Percentiles rank a stretch among this genome's conserved stretches.
Evolutionary conservation across 1,140 invertebrate species (phyloP).

Genomic region (Philaenus spumarius): DNA sequence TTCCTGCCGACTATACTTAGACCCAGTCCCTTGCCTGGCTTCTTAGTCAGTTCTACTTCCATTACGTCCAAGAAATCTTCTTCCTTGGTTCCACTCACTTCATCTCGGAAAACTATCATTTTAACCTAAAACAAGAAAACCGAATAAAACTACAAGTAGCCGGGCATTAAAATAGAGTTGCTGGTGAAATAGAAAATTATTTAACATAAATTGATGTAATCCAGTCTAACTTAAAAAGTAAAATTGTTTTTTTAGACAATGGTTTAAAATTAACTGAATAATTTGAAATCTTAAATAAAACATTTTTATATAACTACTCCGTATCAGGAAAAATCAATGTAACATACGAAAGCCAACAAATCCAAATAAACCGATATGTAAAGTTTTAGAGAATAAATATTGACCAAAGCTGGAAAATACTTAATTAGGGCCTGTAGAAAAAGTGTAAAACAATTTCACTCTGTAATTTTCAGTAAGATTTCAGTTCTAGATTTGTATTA

Average conservation of each 20-base stretch:
- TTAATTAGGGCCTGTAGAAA: too few species aligned
- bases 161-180: conserved; percentile 17
- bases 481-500: too few species aligned
- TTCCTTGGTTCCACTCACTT: conserved; percentile 48
- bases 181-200: background rate
- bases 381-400: too few species aligned
- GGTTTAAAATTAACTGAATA: background rate
- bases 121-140: conserved; percentile 56
- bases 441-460: too few species aligned
- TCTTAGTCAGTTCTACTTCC: conserved; percentile 86
- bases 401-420: too few species aligned
- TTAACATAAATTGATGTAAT: background rate
- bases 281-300: background rate
- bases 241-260: background rate
- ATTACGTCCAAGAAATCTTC: conserved; percentile 71
- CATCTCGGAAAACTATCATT: conserved; percentile 85
- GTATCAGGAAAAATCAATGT: background rate
- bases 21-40: conserved; percentile 87
- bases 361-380: too few species aligned
- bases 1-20: conserved; percentile 84
- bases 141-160: conserved; percentile 32
- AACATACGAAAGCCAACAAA: too few species aligned
- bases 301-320: background rate
- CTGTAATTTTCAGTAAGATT: too few species aligned
- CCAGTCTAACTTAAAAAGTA: background rate